phyloP scores from a whole-genome alignment of 1,140 invertebrate species.

The Drosophila pseudoananassae region DNA sequence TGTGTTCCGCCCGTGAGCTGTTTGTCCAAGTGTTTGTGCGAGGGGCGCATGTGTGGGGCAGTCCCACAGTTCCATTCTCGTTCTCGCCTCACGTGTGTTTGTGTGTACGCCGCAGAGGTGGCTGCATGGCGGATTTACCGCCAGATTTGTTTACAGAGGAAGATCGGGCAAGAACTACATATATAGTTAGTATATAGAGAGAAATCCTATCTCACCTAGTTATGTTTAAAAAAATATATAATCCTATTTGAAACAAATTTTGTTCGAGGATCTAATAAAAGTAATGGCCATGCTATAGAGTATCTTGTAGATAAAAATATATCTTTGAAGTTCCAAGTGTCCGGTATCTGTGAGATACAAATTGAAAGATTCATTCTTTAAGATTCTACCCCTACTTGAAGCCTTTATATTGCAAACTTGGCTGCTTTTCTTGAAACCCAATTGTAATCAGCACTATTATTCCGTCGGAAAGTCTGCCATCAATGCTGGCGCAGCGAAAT shows the following conservation, averaged over 20 bases:
- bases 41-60: constrained; percentile 51
- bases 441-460: constrained; percentile 7
- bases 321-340: not conserved
- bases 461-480: constrained; percentile 71
- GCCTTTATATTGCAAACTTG: not conserved
- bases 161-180: not conserved
- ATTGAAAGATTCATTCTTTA: not conserved
- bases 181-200: no score
- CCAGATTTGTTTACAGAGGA: not conserved
- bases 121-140: not conserved
- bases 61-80: constrained; percentile 5
- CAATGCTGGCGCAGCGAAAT: constrained; percentile 62
- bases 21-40: constrained; percentile 51
- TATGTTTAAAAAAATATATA: no score
- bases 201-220: no score
- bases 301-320: not conserved
- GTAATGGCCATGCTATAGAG: no score
- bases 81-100: constrained; percentile 20
- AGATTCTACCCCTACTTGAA: not conserved
- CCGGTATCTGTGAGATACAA: not conserved
- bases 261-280: no score
- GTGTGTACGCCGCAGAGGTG: constrained; percentile 29
- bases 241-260: no score
- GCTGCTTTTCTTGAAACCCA: constrained; percentile 1
- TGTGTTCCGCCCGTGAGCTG: constrained; percentile 27